Percentiles rank a stretch among this genome's conserved stretches.
These are phyloP conservation scores for Hermaeophaga mercurialis DNA, from an alignment of 2,888 invertebrate species.

Conservation along the genomic window DNA sequence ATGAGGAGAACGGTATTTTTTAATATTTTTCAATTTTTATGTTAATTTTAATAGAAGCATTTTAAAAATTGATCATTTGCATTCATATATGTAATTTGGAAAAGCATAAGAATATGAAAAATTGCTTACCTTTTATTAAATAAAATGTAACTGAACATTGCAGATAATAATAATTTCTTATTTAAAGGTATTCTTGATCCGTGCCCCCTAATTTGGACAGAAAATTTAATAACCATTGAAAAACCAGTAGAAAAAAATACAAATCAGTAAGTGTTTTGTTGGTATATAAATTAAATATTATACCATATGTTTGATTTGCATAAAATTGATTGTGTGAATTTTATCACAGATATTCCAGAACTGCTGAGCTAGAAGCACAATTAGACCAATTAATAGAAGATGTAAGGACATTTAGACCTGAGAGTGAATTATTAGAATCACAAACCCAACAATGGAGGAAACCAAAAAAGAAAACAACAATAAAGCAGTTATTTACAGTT, in stretches of 20 bases:
- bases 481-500: constrained; percentile 93
- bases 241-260: not conserved
- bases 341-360: constrained; percentile 51
- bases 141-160: no score
- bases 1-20: no score
- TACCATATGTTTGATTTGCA: no score
- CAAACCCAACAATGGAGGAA: constrained; percentile 67
- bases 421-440: constrained; percentile 70
- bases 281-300: not conserved
- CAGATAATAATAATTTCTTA: not conserved
- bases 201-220: not conserved
- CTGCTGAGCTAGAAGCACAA: constrained; percentile 72
- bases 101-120: no score
- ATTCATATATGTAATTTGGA: no score
- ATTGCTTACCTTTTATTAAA: no score
- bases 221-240: not conserved
- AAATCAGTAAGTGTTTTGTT: constrained; percentile 1
- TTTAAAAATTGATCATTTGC: no score
- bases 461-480: constrained; percentile 83
- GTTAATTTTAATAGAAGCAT: no score
- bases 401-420: constrained; percentile 65
- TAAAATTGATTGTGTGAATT: no score
- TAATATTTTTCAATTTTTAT: no score
- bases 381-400: constrained; percentile 77
- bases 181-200: constrained; percentile 3